Evolutionary conservation across 2,113 vertebrate species (phyloP).

Genomic region (Perccottus glenii): DNA sequence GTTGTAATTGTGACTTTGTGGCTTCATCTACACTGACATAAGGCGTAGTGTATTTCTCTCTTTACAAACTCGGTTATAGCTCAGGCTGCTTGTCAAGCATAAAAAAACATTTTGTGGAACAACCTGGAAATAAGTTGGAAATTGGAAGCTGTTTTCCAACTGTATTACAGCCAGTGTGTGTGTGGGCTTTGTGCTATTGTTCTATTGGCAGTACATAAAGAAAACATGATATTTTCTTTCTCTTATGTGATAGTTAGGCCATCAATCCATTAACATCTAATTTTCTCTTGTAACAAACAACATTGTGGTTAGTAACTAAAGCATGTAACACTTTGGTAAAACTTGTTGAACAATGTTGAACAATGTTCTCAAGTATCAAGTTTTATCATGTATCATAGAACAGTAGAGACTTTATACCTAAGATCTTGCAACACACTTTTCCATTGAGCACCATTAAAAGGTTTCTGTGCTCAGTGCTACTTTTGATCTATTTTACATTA

Average conservation of each 20-base stretch:
- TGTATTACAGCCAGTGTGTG: conserved; percentile 55
- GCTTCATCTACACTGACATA: conserved; percentile 22
- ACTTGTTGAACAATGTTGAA: no score
- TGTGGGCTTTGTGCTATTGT: conserved; percentile 31
- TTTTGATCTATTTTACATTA: no score
- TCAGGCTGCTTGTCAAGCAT: conserved; percentile 49
- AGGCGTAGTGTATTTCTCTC: background rate
- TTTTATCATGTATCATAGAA: no score
- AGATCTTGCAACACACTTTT: no score
- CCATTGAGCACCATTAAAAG: no score
- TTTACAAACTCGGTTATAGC: background rate
- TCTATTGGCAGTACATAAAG: conserved; percentile 16
- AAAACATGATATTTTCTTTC: conserved; percentile 3
- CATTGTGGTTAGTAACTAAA: no score
- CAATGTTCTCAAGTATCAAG: no score
- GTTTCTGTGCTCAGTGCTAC: no score
- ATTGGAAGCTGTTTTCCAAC: conserved; percentile 58
- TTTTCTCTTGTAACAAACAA: background rate
- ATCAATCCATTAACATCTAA: background rate
- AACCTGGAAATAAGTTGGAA: conserved; percentile 70
- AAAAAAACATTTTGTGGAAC: conserved; percentile 55
- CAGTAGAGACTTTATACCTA: no score
- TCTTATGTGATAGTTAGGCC: background rate
- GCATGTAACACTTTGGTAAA: no score
- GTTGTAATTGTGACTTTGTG: conserved; percentile 16